A percentile compares a stretch with the other conserved stretches of the same genome.
Evolutionary conservation across 2,797 vertebrate species (phyloP).

Genomic region (Loriculus beryllinus): DNA sequence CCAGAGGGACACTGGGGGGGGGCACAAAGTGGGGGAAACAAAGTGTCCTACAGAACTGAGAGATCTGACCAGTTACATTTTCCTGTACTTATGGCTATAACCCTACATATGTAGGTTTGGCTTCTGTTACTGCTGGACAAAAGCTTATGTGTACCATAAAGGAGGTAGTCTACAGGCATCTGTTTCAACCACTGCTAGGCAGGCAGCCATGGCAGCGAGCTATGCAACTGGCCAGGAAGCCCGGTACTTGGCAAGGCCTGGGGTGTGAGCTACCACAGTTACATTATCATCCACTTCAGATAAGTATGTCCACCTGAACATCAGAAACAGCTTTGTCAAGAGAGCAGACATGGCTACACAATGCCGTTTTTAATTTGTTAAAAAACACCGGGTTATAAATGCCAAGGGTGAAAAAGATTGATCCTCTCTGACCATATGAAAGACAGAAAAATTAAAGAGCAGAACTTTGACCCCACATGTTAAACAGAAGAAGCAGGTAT

Average conservation of each 20-base stretch:
- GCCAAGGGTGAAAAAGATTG: neutral
- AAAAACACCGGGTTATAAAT: neutral
- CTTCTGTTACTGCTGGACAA: neutral
- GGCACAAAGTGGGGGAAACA: rapidly evolving
- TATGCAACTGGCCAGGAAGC: neutral
- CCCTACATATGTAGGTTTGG: neutral
- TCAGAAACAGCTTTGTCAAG: neutral
- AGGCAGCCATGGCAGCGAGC: neutral
- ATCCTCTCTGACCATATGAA: neutral
- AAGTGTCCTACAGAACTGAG: neutral
- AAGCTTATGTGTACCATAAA: neutral
- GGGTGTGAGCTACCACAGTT: neutral
- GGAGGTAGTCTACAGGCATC: neutral
- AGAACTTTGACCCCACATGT: neutral
- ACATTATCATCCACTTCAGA: neutral
- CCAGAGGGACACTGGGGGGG: neutral
- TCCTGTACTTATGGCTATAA: neutral
- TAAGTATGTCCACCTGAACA: neutral
- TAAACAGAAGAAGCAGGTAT: neutral
- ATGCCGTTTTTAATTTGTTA: neutral
- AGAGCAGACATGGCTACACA: rapidly evolving
- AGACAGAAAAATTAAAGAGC: neutral
- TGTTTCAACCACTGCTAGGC: neutral
- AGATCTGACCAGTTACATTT: neutral
- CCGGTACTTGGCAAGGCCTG: neutral